Conservation (phyloP, 2,113 vertebrate species). For the Hemibates koningsi region DNA sequence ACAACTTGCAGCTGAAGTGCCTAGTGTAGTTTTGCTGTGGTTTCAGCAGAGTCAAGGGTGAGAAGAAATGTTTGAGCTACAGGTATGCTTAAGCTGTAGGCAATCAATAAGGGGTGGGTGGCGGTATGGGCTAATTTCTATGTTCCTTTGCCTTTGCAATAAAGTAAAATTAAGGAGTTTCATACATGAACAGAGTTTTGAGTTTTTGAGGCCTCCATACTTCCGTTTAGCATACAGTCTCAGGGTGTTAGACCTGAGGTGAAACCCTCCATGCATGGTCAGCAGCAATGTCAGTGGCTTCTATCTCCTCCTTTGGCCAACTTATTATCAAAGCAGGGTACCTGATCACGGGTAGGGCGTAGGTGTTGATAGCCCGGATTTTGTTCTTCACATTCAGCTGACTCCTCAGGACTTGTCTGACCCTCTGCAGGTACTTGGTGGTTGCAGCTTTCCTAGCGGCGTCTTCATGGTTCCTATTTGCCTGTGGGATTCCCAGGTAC, state of each 20-base stretch:
- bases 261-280: not conserved
- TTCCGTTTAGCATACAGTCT: rapidly evolving
- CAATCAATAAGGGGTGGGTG: not conserved
- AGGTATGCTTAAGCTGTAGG: not conserved
- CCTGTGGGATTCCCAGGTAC: not conserved
- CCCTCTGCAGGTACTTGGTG: not conserved
- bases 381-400: not conserved
- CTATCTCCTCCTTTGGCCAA: not conserved
- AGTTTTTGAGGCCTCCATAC: not conserved
- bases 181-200: not conserved
- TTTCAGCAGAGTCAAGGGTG: not conserved
- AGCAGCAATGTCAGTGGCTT: not conserved
- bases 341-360: rapidly evolving
- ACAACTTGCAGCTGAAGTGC: not conserved
- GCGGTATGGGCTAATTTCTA: not conserved
- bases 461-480: not conserved
- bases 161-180: not conserved
- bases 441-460: not conserved
- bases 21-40: not conserved
- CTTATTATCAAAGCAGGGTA: not conserved
- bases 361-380: not conserved
- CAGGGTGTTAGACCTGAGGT: not conserved
- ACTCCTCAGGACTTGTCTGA: not conserved
- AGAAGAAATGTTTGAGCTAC: not conserved
- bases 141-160: not conserved